Percentiles rank a stretch among this genome's conserved stretches.
phyloP scores from a whole-genome alignment of 2,888 invertebrate species.

The Ennomos erosarius region DNA sequence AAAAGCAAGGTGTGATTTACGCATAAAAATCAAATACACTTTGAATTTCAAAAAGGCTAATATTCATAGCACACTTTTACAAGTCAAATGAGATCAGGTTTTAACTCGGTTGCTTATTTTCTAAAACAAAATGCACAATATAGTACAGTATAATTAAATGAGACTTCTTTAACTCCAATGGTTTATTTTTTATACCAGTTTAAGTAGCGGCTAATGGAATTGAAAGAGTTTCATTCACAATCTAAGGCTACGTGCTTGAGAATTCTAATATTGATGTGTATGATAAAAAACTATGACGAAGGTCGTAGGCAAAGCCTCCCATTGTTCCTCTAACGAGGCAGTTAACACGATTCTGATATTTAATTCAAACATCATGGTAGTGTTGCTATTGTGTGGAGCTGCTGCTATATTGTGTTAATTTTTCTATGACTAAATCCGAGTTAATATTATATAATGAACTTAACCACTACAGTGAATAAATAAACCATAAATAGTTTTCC shows the following conservation, averaged over 20 bases:
- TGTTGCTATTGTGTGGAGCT: conserved; percentile 39
- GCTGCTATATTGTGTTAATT: conserved; percentile 35
- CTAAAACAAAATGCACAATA: too few relatives aligned
- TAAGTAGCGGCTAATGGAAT: conserved; percentile 3
- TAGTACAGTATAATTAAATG: too few relatives aligned
- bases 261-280: conserved; percentile 9
- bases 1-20: too few relatives aligned
- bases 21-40: too few relatives aligned
- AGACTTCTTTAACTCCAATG: too few relatives aligned
- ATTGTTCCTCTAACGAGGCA: conserved; percentile 59
- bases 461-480: too few relatives aligned
- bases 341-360: conserved; percentile 46
- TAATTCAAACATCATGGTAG: conserved; percentile 43
- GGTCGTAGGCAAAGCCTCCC: conserved; percentile 45
- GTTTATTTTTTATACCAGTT: conserved; percentile 1
- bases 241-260: conserved; percentile 15
- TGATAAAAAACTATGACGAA: conserved; percentile 23
- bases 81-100: too few relatives aligned
- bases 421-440: conserved; percentile 25
- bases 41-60: too few relatives aligned
- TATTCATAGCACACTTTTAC: too few relatives aligned
- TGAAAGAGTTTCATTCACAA: conserved; percentile 16
- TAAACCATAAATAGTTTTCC: too few relatives aligned
- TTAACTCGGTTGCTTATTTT: too few relatives aligned
- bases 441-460: too few relatives aligned